Evolutionary conservation across 2,113 vertebrate genomes (phyloP), one percentile per base, ranked within the genome.

Genomic region (Dicentrarchus labrax): DNA sequence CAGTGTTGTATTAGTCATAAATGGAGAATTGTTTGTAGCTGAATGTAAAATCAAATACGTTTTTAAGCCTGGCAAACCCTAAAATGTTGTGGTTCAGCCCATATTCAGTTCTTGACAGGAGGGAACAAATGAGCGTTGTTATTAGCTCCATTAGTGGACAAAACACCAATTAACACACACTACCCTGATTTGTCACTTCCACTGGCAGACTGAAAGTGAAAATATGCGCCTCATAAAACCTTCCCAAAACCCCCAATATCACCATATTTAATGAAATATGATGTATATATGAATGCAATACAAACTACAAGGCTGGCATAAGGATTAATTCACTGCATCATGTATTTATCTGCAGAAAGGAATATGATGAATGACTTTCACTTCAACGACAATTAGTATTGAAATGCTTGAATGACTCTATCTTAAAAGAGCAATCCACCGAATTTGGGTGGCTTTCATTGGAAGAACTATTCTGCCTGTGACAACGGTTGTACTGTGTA

Each of bases 301-400:
- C 62, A 76, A 47, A 64, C 36, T 57, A 22, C 38, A n/a, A 8
- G 1, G 10, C 50, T 38, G n/a, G 61, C 22, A 21, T 41, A 48
- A 22, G 1, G 5, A 72, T 72, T 61, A 16, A 77, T 36, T 85
- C 51, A 21, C 38, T 79, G 51, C 72, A 72, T 73, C 47, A 24
- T 78, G 47, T 64, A 62, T 80, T 78, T 67, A 75, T 78, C 41
- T 59, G 69, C 36, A 43, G 19, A 71, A 78, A 56, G 0, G 67
- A 60, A 73, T 19, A 8, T 10, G 54, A 72, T 2, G 12, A 72
- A 84, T 61, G 57, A 56, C 56, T 70, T n/a, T 62, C 21, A 8
- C 12, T 60, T 66, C 62, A 41, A 4, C 30, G 41, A 38, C 19
- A 50, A 53, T 51, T 17, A n/a, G 16, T 53, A 10, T 36, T 53